Conservation (phyloP, 2,888 invertebrate genomes). For the Xiphydria camelus region DNA sequence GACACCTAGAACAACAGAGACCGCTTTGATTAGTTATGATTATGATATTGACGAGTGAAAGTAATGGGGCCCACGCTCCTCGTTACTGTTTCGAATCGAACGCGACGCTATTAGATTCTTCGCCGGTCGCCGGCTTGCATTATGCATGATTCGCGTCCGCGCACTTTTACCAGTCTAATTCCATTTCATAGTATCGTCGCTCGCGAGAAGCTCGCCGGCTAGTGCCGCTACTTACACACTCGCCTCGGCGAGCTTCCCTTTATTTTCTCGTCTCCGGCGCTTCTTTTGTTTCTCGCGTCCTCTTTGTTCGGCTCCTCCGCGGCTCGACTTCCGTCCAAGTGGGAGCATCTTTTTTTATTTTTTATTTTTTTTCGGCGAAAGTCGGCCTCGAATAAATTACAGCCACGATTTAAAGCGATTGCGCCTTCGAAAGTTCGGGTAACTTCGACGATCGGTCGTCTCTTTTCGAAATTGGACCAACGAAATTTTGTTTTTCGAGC, state of each 20-base stretch:
- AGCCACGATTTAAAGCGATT: too few species aligned
- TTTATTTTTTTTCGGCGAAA: background rate
- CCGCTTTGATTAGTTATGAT: too few species aligned
- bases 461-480: background rate
- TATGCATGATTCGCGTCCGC: background rate
- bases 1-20: too few species aligned
- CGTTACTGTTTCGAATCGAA: too few species aligned
- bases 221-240: background rate
- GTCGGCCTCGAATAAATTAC: too few species aligned
- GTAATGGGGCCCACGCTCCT: too few species aligned
- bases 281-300: conserved; percentile 1
- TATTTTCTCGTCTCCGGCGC: background rate
- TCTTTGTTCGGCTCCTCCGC: background rate
- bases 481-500: background rate
- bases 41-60: too few species aligned
- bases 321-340: background rate
- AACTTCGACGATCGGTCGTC: too few species aligned
- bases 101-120: too few species aligned
- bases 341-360: conserved; percentile 3
- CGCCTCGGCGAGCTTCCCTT: background rate
- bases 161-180: background rate
- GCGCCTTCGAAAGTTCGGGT: too few species aligned
- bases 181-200: background rate
- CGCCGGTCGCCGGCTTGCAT: too few species aligned
- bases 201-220: background rate